phyloP scores from a whole-genome alignment of 1,140 invertebrate species.

The Luehdorfia chinensis region DNA sequence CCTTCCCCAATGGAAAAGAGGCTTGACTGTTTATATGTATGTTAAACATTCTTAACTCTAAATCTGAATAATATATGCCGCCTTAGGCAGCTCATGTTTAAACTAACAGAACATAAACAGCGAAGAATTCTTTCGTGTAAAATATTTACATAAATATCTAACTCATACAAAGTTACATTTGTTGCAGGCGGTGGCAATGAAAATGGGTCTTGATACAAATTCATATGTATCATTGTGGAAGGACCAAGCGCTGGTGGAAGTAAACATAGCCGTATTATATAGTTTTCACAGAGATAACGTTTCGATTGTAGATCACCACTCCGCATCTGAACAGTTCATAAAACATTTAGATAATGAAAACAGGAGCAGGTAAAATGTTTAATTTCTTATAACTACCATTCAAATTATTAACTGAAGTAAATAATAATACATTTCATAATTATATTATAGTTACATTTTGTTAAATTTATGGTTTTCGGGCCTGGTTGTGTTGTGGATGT shows the following conservation, averaged over 20 bases:
- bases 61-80: too few relatives aligned
- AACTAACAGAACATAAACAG: too few relatives aligned
- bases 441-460: neutral
- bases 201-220: slow-evolving; percentile 92
- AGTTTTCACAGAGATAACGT: slow-evolving; percentile 93
- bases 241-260: slow-evolving; percentile 93
- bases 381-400: slow-evolving; percentile 1
- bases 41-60: too few relatives aligned
- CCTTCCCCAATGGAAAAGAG: too few relatives aligned
- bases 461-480: too few relatives aligned
- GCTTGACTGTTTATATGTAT: too few relatives aligned
- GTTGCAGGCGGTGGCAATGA: slow-evolving; percentile 86
- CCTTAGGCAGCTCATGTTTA: too few relatives aligned
- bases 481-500: too few relatives aligned
- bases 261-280: slow-evolving; percentile 93
- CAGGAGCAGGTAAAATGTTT: slow-evolving; percentile 79
- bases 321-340: slow-evolving; percentile 96
- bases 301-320: slow-evolving; percentile 97
- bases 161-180: too few relatives aligned
- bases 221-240: slow-evolving; percentile 94
- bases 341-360: slow-evolving; percentile 96
- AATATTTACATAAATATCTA: too few relatives aligned
- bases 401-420: neutral
- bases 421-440: neutral
- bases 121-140: too few relatives aligned